These are phyloP conservation scores for Nomada ferruginata DNA, from an alignment of 2,888 invertebrate genomes.

Conservation along the genomic window DNA sequence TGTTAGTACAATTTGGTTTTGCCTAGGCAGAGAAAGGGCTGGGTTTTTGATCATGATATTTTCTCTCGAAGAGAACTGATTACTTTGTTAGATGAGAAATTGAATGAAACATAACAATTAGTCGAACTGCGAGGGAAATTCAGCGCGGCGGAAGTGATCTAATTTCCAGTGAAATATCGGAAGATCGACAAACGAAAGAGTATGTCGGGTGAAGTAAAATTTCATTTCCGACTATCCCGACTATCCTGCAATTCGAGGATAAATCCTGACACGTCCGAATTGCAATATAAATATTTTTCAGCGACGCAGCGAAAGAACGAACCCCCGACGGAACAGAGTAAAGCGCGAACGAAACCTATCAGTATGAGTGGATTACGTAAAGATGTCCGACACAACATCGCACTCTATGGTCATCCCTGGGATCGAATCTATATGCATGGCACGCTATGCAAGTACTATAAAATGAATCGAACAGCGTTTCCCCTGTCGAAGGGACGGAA, in stretches of 20 bases:
- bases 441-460: slow-evolving; percentile 25
- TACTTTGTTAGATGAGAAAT: too few relatives aligned
- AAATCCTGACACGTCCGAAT: neutral
- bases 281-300: slow-evolving; percentile 17
- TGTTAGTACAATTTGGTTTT: too few relatives aligned
- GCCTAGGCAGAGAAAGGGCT: too few relatives aligned
- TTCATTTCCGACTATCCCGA: too few relatives aligned
- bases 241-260: neutral
- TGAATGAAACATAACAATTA: too few relatives aligned
- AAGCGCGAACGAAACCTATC: slow-evolving; percentile 51
- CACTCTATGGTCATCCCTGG: slow-evolving; percentile 59
- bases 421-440: slow-evolving; percentile 32
- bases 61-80: too few relatives aligned
- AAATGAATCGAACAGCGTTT: slow-evolving; percentile 42
- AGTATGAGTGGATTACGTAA: slow-evolving; percentile 63
- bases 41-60: too few relatives aligned
- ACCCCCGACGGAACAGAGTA: neutral
- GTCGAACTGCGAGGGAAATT: too few relatives aligned
- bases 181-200: too few relatives aligned
- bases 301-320: neutral
- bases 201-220: too few relatives aligned
- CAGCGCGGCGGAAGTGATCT: too few relatives aligned
- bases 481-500: neutral
- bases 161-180: too few relatives aligned
- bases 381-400: slow-evolving; percentile 62